These are phyloP conservation scores for Schlechtendalia chinensis DNA, from an alignment of 1,140 invertebrate species.

Conservation along the genomic window DNA sequence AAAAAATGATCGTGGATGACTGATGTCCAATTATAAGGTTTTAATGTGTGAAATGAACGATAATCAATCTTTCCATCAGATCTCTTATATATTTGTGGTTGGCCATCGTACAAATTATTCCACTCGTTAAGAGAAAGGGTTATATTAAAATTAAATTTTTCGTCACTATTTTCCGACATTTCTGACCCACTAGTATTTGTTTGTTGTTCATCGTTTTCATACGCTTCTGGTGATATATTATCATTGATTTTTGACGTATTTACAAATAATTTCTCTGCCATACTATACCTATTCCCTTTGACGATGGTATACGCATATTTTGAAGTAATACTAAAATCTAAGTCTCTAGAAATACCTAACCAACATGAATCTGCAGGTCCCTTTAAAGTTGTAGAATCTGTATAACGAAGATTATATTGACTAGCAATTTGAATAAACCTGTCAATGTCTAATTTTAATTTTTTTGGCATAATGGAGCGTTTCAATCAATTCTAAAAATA, in stretches of 20 bases:
- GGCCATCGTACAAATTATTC: neutral
- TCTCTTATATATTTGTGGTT: neutral
- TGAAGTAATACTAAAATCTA: neutral
- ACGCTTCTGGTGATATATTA: neutral
- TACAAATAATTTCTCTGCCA: neutral
- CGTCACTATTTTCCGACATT: no score
- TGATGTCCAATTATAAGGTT: neutral
- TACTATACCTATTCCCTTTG: neutral
- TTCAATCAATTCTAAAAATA: neutral
- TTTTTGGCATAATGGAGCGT: neutral
- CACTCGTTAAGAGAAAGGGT: neutral
- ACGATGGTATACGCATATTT: slow-evolving; percentile 4
- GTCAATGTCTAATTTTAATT: neutral
- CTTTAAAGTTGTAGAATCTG: neutral
- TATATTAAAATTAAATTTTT: slow-evolving; percentile 14
- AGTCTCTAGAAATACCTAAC: neutral
- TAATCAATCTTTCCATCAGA: neutral
- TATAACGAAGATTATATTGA: neutral
- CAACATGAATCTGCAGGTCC: neutral
- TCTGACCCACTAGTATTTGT: no score
- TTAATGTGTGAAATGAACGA: neutral
- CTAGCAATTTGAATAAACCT: neutral
- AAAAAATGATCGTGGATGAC: neutral
- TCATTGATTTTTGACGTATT: neutral
- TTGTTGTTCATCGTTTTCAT: no score